Evolutionary conservation across 2,113 vertebrate species (phyloP).

Genomic region (Hymenochirus boettgeri): DNA sequence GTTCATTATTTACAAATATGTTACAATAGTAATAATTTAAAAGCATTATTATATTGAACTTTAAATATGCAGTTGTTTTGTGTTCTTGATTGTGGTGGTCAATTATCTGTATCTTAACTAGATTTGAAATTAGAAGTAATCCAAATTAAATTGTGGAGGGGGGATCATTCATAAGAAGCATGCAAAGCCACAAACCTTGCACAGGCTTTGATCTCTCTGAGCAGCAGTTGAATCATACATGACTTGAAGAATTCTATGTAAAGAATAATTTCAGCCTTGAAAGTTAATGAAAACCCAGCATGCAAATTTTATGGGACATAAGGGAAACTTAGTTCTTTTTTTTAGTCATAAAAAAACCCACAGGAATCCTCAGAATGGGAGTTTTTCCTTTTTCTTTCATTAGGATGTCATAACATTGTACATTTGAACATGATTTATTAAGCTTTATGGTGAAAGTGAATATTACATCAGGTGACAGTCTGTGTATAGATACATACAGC

Average conservation of each 20-base stretch:
- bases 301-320: conserved; percentile 58
- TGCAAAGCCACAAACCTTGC: conserved; percentile 46
- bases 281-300: conserved; percentile 62
- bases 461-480: conserved; percentile 13
- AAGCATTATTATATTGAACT: not conserved
- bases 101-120: conserved; percentile 38
- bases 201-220: conserved; percentile 55
- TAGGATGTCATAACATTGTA: conserved; percentile 39
- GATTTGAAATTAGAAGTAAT: conserved; percentile 43
- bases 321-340: conserved; percentile 46
- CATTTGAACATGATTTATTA: conserved; percentile 57
- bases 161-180: conserved; percentile 49
- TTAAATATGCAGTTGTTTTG: conserved; percentile 20
- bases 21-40: no score
- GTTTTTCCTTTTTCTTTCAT: conserved; percentile 43
- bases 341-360: conserved; percentile 48
- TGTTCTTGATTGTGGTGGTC: conserved; percentile 43
- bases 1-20: no score
- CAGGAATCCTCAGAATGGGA: conserved; percentile 50
- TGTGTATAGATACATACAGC: conserved; percentile 2
- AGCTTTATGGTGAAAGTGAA: conserved; percentile 49
- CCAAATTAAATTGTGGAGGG: conserved; percentile 48
- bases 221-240: conserved; percentile 54
- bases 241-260: conserved; percentile 58
- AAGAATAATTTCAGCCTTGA: conserved; percentile 59